Percentiles rank a stretch among this genome's conserved stretches.
These are phyloP conservation scores for Argyresthia albistria DNA, from an alignment of 2,888 invertebrate species.

Conservation along the genomic window DNA sequence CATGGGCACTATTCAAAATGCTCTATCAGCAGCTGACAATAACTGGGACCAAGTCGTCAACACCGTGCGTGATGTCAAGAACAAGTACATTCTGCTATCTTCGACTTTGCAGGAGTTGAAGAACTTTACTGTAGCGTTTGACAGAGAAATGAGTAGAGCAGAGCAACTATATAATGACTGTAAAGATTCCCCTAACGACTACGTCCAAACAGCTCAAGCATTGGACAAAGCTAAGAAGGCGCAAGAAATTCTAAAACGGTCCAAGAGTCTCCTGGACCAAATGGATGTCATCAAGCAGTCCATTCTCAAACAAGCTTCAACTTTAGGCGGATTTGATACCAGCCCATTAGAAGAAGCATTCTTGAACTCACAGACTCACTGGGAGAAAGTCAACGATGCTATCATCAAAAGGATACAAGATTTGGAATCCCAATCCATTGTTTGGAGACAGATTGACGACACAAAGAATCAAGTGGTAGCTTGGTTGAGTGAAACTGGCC, in stretches of 20 bases:
- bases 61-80: constrained; percentile 80
- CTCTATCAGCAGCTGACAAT: constrained; percentile 82
- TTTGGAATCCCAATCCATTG: constrained; percentile 89
- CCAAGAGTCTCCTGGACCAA: constrained; percentile 82
- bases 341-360: constrained; percentile 74
- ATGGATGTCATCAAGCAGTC: constrained; percentile 83
- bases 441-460: constrained; percentile 94
- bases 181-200: constrained; percentile 79
- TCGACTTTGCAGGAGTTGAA: constrained; percentile 82
- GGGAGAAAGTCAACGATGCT: constrained; percentile 80
- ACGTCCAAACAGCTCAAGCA: constrained; percentile 78
- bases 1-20: constrained; percentile 85
- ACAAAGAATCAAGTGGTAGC: constrained; percentile 85
- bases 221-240: constrained; percentile 84
- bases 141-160: constrained; percentile 79
- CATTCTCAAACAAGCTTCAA: constrained; percentile 78
- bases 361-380: constrained; percentile 74
- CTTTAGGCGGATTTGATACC: constrained; percentile 77
- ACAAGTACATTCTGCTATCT: constrained; percentile 81
- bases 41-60: constrained; percentile 87
- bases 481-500: constrained; percentile 89
- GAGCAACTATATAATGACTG: constrained; percentile 76
- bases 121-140: constrained; percentile 80
- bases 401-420: constrained; percentile 83
- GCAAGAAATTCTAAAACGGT: constrained; percentile 81